Percentiles rank a stretch among this genome's conserved stretches.
phyloP scores from a whole-genome alignment of 2,888 invertebrate genomes.

The Papilio gigon region DNA sequence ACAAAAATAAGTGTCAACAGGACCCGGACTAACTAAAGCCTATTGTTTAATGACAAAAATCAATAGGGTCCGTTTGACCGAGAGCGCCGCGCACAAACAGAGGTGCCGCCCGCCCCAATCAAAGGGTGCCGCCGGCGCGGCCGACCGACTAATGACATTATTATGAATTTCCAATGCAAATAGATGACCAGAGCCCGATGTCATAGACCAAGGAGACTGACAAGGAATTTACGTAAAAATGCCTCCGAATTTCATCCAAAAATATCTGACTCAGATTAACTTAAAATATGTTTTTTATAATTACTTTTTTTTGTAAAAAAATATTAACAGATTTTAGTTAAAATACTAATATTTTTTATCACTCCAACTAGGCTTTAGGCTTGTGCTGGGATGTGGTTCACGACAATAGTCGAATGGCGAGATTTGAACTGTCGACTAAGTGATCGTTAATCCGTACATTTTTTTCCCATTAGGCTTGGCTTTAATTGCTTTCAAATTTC shows the following conservation, averaged over 20 bases:
- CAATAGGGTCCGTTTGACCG: constrained; percentile 49
- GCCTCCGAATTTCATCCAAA: not conserved
- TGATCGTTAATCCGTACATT: no score
- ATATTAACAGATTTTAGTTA: no score
- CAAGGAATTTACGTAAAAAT: not conserved
- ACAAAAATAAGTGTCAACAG: constrained; percentile 43
- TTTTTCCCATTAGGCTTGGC: no score
- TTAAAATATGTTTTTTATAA: no score
- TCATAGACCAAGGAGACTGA: constrained; percentile 49
- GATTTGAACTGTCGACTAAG: no score
- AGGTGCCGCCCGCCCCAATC: constrained; percentile 65
- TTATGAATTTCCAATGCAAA: constrained; percentile 79
- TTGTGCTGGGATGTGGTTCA: no score
- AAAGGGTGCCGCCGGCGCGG: constrained; percentile 68
- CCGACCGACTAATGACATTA: constrained; percentile 66
- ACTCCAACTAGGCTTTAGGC: no score
- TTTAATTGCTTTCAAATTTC: no score
- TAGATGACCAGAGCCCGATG: constrained; percentile 63
- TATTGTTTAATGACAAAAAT: constrained; percentile 53
- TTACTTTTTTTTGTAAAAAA: no score
- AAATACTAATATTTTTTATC: no score
- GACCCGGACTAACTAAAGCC: constrained; percentile 43
- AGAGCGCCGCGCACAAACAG: constrained; percentile 42
- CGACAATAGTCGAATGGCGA: no score
- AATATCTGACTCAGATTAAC: no score